Evolutionary conservation across 2,888 invertebrate species (phyloP).

Genomic region (Entomobrya multifasciata): DNA sequence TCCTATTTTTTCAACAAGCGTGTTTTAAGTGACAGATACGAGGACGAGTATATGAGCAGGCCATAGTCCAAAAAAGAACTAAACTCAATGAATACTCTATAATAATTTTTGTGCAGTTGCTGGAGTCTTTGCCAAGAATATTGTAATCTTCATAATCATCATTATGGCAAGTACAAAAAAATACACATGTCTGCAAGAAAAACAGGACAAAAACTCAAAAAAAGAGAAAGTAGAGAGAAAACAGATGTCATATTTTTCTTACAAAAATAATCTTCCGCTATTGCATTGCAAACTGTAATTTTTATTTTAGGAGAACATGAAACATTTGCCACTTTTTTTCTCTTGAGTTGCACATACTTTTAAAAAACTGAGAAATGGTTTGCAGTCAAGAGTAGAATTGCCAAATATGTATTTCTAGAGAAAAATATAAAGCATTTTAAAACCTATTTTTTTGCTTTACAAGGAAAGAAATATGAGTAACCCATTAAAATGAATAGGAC

Average conservation of each 20-base stretch:
- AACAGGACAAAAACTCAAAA: background rate
- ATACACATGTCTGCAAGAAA: no score
- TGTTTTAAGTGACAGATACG: constrained; percentile 36
- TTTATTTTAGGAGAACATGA: background rate
- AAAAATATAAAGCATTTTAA: no score
- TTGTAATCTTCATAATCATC: background rate
- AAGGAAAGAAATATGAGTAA: no score
- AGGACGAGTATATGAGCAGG: no score
- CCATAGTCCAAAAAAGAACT: no score
- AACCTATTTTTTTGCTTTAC: no score
- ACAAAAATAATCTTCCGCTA: background rate
- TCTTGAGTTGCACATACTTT: no score
- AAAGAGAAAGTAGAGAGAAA: background rate
- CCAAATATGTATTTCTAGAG: background rate
- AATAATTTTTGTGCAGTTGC: constrained; percentile 15
- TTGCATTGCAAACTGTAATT: no score
- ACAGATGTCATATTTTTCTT: background rate
- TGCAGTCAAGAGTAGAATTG: background rate
- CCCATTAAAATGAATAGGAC: no score
- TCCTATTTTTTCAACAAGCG: constrained; percentile 23
- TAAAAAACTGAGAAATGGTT: background rate
- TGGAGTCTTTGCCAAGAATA: constrained; percentile 30
- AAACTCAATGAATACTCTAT: constrained; percentile 26
- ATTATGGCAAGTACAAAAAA: constrained; percentile 21
- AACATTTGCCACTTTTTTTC: background rate